Percentiles rank a stretch among this genome's conserved stretches.
phyloP scores from a whole-genome alignment of 2,113 vertebrate species.

The Mirza zaza region DNA sequence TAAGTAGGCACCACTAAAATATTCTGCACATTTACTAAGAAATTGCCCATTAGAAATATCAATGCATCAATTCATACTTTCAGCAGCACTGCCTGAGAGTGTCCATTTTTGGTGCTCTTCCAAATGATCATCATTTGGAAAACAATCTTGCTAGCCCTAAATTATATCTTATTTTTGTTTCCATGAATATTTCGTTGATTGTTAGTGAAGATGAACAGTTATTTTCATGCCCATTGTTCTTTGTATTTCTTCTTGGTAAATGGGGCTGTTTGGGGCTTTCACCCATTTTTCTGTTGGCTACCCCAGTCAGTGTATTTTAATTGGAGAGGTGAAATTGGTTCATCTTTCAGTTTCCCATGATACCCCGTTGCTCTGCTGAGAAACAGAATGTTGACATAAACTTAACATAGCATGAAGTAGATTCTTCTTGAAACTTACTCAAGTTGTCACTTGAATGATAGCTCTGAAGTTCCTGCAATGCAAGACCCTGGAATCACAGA shows the following conservation, averaged over 20 bases:
- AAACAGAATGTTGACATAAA: not conserved
- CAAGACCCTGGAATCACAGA: not conserved
- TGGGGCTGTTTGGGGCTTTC: not conserved
- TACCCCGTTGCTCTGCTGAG: not conserved
- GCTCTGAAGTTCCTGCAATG: not conserved
- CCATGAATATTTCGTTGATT: not conserved
- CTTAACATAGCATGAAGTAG: not conserved
- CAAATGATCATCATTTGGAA: not conserved
- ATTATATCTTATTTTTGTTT: not conserved
- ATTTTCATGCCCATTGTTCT: not conserved
- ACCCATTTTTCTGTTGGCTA: not conserved
- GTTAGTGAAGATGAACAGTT: not conserved
- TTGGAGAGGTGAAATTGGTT: not conserved
- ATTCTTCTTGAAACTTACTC: not conserved
- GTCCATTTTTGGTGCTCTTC: not conserved
- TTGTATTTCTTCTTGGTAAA: not conserved
- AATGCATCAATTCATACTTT: accelerated
- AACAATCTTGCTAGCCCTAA: not conserved
- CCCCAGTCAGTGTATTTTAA: not conserved
- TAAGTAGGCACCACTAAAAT: not conserved
- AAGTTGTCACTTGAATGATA: not conserved
- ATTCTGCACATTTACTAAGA: not conserved
- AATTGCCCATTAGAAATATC: not conserved
- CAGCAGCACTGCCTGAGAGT: accelerated
- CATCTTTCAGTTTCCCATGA: not conserved